Evolutionary conservation across 2,888 invertebrate species (phyloP).

Genomic region (Crocallis elinguaria): DNA sequence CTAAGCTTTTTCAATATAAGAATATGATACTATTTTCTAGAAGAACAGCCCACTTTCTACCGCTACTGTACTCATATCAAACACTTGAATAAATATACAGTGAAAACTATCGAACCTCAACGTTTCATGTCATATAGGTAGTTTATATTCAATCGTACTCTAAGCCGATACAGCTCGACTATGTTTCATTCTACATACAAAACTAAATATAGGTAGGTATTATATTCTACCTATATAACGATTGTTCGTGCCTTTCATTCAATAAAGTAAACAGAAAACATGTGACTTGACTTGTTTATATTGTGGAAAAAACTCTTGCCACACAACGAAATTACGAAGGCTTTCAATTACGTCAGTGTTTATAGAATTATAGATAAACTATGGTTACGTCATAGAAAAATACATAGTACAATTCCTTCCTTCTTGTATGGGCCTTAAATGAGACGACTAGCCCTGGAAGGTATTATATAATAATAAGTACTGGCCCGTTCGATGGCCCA

Average conservation of each 20-base stretch:
- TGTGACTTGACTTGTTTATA: too few species aligned
- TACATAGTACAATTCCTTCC: too few species aligned
- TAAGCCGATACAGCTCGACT: neutral
- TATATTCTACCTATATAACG: slow-evolving; percentile 2
- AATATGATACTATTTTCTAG: neutral
- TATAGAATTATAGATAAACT: too few species aligned
- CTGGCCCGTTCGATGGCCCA: too few species aligned
- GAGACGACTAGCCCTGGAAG: too few species aligned
- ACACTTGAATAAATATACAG: slow-evolving; percentile 20
- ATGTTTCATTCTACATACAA: slow-evolving; percentile 6
- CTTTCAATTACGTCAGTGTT: too few species aligned
- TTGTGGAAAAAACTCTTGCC: too few species aligned
- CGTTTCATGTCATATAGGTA: too few species aligned
- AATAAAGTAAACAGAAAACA: slow-evolving; percentile 43
- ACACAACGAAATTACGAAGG: neutral
- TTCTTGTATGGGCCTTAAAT: too few species aligned
- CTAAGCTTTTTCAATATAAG: neutral
- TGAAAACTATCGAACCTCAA: slow-evolving; percentile 4
- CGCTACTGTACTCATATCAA: neutral
- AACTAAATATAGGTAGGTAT: slow-evolving; percentile 10
- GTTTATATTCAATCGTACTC: neutral
- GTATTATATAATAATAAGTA: too few species aligned
- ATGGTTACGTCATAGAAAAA: too few species aligned
- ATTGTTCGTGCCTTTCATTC: slow-evolving; percentile 45
- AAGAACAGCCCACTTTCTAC: neutral